Conservation (phyloP, 2,797 vertebrate species). For the Neosilurus mollespiculum region DNA sequence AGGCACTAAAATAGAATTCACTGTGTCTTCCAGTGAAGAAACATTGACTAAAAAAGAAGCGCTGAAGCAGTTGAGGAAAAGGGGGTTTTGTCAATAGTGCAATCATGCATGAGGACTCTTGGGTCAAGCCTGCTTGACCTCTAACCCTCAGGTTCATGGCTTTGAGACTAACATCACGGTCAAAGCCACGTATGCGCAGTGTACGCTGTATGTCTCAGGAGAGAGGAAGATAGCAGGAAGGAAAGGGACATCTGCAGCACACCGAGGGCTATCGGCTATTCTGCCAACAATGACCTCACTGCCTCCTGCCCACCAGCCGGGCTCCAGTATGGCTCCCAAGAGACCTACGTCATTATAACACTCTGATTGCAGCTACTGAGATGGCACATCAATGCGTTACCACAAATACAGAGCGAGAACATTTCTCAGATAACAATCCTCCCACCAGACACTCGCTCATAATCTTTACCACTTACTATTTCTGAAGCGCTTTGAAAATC, state of each 20-base stretch:
- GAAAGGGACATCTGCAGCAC: constrained; percentile 49
- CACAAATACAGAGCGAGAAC: constrained; percentile 28
- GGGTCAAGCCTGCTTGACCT: constrained; percentile 57
- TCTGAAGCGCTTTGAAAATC: constrained; percentile 17
- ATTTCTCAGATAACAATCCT: constrained; percentile 25
- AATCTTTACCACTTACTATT: constrained; percentile 14
- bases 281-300: constrained; percentile 60
- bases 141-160: constrained; percentile 49
- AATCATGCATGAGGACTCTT: constrained; percentile 40
- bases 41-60: not conserved
- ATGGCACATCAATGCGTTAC: constrained; percentile 31
- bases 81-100: not conserved
- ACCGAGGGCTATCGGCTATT: constrained; percentile 44
- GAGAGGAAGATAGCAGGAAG: constrained; percentile 42
- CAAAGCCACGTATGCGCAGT: constrained; percentile 23
- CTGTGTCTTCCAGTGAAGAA: not conserved
- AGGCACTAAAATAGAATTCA: not conserved
- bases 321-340: constrained; percentile 49
- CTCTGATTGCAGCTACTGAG: constrained; percentile 32
- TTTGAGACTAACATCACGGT: constrained; percentile 37
- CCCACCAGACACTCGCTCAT: constrained; percentile 25
- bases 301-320: constrained; percentile 46
- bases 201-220: constrained; percentile 17
- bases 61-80: not conserved
- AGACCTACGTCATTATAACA: constrained; percentile 37